Percentiles rank a stretch among this genome's conserved stretches.
Conservation (phyloP, 2,113 vertebrate species). For the Macquaria ambigua region DNA sequence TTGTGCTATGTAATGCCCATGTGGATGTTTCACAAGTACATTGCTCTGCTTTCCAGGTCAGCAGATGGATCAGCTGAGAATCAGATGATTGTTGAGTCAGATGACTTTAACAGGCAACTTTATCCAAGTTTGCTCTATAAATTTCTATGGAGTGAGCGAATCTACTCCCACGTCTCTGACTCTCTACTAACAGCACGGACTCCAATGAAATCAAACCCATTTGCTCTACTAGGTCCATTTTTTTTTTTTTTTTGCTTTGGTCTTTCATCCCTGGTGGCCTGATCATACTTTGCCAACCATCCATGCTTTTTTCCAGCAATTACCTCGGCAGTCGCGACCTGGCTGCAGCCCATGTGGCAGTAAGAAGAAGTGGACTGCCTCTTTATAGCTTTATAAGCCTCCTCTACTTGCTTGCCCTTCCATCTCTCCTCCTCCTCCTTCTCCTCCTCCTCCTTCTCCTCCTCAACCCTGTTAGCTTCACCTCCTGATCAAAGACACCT, state of each 20-base stretch:
- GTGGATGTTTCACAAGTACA: slow-evolving; percentile 49
- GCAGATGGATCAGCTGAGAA: slow-evolving; percentile 79
- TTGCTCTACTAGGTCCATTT: slow-evolving; percentile 3
- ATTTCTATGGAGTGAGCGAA: slow-evolving; percentile 25
- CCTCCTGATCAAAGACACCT: slow-evolving; percentile 79
- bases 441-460: slow-evolving; percentile 23
- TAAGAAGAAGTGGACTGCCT: slow-evolving; percentile 27
- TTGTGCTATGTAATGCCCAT: slow-evolving; percentile 36
- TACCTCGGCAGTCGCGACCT: slow-evolving; percentile 12
- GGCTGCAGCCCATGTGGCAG: slow-evolving; percentile 23
- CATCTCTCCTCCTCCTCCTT: slow-evolving; percentile 32
- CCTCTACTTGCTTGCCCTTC: slow-evolving; percentile 42
- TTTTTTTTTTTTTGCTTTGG: slow-evolving; percentile 21
- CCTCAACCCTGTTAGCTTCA: slow-evolving; percentile 63
- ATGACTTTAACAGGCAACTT: slow-evolving; percentile 69
- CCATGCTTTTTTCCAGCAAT: slow-evolving; percentile 13
- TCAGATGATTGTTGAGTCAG: slow-evolving; percentile 78
- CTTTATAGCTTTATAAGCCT: slow-evolving; percentile 63
- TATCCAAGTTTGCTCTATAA: slow-evolving; percentile 43
- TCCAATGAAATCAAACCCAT: slow-evolving; percentile 17
- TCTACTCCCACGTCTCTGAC: slow-evolving; percentile 10
- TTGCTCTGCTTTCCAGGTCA: slow-evolving; percentile 62
- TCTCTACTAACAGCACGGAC: slow-evolving; percentile 27
- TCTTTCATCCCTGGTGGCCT: slow-evolving; percentile 25
- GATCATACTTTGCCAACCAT: slow-evolving; percentile 5